phyloP scores from a whole-genome alignment of 37 sponge, comb jelly and placozoan genomes.

The Theonella swinhoei region DNA sequence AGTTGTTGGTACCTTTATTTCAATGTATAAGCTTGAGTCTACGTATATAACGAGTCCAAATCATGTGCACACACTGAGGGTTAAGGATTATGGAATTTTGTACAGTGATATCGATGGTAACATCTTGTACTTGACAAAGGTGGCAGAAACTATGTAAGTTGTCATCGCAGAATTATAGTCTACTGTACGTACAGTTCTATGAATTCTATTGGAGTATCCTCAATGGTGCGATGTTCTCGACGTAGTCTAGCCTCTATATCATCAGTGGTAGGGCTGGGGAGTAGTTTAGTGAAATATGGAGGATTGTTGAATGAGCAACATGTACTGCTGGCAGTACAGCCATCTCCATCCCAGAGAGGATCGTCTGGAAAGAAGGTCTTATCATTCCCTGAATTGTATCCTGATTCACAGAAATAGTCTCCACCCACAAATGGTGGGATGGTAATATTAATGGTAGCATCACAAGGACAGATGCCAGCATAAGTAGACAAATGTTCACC shows the following conservation, averaged over 20 bases:
- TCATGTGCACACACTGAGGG: no score
- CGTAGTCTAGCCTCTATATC: slow-evolving; percentile 10
- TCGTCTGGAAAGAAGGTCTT: background rate
- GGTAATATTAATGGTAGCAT: background rate
- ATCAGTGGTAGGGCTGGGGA: background rate
- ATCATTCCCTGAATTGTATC: background rate
- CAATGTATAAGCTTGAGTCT: no score
- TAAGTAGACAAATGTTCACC: background rate
- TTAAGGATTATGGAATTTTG: no score
- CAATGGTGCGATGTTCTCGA: background rate
- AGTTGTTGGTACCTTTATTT: no score
- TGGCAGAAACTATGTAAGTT: background rate
- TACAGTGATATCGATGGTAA: background rate
- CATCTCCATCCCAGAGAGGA: slow-evolving; percentile 33
- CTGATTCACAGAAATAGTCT: slow-evolving; percentile 14
- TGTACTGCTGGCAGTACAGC: background rate
- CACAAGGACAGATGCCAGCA: background rate
- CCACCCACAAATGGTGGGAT: slow-evolving; percentile 3
- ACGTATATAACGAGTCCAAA: no score
- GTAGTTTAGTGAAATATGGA: slow-evolving; percentile 9
- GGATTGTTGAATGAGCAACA: slow-evolving; percentile 7
- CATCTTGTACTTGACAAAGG: background rate
- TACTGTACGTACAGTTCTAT: slow-evolving; percentile 39
- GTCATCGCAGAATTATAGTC: background rate
- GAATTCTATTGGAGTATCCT: background rate